phyloP scores from a whole-genome alignment of 2,113 vertebrate species.

The Pomatostomus ruficeps region DNA sequence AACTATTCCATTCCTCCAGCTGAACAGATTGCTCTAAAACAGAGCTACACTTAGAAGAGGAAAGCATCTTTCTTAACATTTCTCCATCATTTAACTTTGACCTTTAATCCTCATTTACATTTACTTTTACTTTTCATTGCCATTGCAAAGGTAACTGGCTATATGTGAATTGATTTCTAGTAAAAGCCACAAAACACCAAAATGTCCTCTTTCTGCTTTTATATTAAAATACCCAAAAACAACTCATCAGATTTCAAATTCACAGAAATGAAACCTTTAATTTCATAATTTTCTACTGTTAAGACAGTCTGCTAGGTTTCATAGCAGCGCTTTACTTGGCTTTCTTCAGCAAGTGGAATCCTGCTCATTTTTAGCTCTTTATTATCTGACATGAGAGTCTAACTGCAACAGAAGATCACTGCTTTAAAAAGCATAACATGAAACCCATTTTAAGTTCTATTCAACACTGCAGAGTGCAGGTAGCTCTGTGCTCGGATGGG shows the following conservation, averaged over 20 bases:
- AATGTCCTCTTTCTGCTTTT: not conserved
- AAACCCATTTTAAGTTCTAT: not conserved
- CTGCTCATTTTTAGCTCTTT: not conserved
- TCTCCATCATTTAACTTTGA: not conserved
- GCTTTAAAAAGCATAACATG: not conserved
- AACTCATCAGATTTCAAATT: not conserved
- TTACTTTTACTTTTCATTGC: not conserved
- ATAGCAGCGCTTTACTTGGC: fast-evolving
- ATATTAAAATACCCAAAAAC: not conserved
- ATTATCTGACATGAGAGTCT: not conserved
- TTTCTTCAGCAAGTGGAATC: not conserved
- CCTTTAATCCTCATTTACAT: not conserved
- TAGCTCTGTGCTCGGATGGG: not conserved
- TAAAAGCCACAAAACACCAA: not conserved
- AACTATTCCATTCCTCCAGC: not conserved
- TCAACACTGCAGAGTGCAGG: not conserved
- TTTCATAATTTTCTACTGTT: not conserved
- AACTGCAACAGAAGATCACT: not conserved
- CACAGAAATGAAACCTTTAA: not conserved
- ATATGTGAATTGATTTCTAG: not conserved
- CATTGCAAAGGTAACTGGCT: not conserved
- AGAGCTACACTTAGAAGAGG: not conserved
- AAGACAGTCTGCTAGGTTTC: not conserved
- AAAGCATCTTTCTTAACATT: not conserved
- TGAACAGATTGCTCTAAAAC: not conserved